phyloP scores from a whole-genome alignment of 2,113 vertebrate species.

The Synchiropus splendidus region DNA sequence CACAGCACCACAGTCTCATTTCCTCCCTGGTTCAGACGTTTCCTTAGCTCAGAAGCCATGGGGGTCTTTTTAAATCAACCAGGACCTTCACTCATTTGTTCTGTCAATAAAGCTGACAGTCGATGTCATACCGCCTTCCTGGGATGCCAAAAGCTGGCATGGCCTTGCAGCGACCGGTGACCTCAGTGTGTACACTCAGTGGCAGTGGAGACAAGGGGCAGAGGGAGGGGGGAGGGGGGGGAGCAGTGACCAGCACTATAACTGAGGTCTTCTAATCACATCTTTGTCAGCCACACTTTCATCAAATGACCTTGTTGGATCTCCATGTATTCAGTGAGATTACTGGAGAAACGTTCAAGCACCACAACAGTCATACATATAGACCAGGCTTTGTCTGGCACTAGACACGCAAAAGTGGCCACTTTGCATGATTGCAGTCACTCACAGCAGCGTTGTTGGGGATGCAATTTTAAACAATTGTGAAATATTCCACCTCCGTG shows the following conservation, averaged over 20 bases:
- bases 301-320: slow-evolving; percentile 22
- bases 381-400: slow-evolving; percentile 28
- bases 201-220: slow-evolving; percentile 19
- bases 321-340: slow-evolving; percentile 13
- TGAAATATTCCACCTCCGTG: not conserved
- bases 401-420: slow-evolving; percentile 32
- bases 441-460: slow-evolving; percentile 14
- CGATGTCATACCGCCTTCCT: slow-evolving; percentile 14
- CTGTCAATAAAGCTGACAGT: slow-evolving; percentile 42
- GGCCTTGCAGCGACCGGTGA: slow-evolving; percentile 31
- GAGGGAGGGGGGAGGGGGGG: not conserved
- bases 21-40: too few relatives aligned
- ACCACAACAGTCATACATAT: slow-evolving; percentile 43
- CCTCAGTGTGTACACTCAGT: slow-evolving; percentile 23
- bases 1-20: too few relatives aligned
- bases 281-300: slow-evolving; percentile 9
- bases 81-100: slow-evolving; percentile 40
- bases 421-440: slow-evolving; percentile 43
- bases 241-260: slow-evolving; percentile 4
- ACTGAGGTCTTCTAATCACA: not conserved
- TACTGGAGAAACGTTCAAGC: slow-evolving; percentile 12
- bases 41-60: too few relatives aligned
- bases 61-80: too few relatives aligned
- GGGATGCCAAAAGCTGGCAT: slow-evolving; percentile 28
- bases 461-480: slow-evolving; percentile 23